Evolutionary conservation across 2,888 invertebrate species (phyloP).

Genomic region (Pseudococcus jackbeardsleyi): DNA sequence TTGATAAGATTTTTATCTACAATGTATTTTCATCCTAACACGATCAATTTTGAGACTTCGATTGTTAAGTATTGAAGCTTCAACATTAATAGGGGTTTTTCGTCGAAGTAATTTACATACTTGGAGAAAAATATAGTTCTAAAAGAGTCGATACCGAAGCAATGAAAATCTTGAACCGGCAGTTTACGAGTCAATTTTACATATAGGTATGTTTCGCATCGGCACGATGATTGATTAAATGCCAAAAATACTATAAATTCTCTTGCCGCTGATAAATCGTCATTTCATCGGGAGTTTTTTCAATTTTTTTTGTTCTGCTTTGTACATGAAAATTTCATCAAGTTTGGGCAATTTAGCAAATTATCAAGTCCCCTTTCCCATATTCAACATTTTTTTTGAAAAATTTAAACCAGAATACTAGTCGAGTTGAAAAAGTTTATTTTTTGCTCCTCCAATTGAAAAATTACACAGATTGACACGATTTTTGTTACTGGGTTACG

Average conservation of each 20-base stretch:
- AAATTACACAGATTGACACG: too few species aligned
- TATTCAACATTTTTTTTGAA: too few species aligned
- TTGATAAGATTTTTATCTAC: slow-evolving; percentile 1
- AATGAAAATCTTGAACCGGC: not conserved
- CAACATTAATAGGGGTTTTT: not conserved
- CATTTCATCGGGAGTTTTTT: not conserved
- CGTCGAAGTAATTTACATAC: not conserved
- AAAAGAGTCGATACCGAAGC: not conserved
- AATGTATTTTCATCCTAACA: not conserved
- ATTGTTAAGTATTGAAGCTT: not conserved
- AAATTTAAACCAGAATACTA: too few species aligned
- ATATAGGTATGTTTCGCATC: not conserved
- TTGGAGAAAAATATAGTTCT: not conserved
- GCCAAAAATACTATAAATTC: not conserved
- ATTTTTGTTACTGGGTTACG: too few species aligned
- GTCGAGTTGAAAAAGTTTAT: too few species aligned
- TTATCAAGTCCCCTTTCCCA: too few species aligned
- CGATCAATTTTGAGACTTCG: not conserved
- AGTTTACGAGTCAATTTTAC: not conserved
- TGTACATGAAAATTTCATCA: not conserved
- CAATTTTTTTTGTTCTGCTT: not conserved
- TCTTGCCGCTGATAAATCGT: not conserved
- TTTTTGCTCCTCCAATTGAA: too few species aligned
- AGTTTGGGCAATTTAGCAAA: too few species aligned
- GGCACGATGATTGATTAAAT: not conserved